A percentile compares a stretch with the other conserved stretches of the same genome.
These are phyloP conservation scores for Pollenia angustigena DNA, from an alignment of 2,888 invertebrate species.

Conservation along the genomic window DNA sequence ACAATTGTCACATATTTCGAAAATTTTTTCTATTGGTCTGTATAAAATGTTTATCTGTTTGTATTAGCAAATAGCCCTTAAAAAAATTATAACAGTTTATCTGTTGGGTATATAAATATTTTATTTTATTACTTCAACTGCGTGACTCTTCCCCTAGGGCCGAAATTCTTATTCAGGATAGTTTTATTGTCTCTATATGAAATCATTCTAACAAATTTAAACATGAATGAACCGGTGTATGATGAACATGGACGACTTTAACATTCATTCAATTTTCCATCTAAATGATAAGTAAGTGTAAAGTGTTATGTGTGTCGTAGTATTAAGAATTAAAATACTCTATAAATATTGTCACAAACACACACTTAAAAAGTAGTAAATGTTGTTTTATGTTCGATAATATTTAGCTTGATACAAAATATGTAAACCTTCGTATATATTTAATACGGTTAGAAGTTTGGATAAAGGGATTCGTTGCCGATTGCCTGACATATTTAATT, in stretches of 20 bases:
- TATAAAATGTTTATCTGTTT: neutral
- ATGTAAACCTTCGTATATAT: too few species aligned
- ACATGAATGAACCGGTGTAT: neutral
- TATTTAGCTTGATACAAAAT: too few species aligned
- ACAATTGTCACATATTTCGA: neutral
- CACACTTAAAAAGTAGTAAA: neutral
- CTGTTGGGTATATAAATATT: neutral
- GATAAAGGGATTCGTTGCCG: too few species aligned
- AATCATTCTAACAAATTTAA: neutral
- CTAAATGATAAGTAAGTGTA: conserved; percentile 2
- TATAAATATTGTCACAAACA: neutral
- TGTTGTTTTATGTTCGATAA: neutral
- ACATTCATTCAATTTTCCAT: neutral
- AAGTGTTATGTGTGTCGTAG: conserved; percentile 1
- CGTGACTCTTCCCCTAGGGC: neutral
- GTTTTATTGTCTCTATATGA: conserved; percentile 11
- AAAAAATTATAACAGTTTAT: neutral
- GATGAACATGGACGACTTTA: neutral
- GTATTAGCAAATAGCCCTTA: neutral
- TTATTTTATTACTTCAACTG: conserved; percentile 20
- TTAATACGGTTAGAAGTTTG: too few species aligned
- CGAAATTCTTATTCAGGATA: neutral
- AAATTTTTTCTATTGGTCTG: neutral
- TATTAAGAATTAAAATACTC: neutral
- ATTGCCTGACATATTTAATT: too few species aligned